phyloP scores from a whole-genome alignment of 1,140 invertebrate species.

The Nilaparvata lugens region DNA sequence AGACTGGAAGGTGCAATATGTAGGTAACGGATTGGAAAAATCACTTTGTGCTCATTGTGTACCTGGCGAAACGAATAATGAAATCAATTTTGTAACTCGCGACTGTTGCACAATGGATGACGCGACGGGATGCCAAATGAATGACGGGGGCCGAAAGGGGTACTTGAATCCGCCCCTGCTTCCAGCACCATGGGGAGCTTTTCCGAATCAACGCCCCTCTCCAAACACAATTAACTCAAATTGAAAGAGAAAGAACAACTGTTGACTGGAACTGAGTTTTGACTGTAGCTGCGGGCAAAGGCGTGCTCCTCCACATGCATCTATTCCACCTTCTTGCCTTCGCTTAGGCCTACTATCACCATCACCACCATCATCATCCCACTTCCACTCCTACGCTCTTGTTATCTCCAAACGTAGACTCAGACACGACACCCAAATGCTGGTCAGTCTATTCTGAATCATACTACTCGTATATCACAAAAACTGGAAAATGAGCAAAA shows the following conservation, averaged over 20 bases:
- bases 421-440: too few relatives aligned
- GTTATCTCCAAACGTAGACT: too few relatives aligned
- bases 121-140: not conserved
- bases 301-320: too few relatives aligned
- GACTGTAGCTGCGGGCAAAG: not conserved
- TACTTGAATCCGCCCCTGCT: slow-evolving; percentile 28
- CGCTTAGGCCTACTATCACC: too few relatives aligned
- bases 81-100: slow-evolving; percentile 4
- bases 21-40: slow-evolving; percentile 3
- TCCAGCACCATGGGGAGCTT: slow-evolving; percentile 86
- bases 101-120: not conserved
- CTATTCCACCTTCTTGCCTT: too few relatives aligned
- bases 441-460: too few relatives aligned
- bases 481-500: too few relatives aligned
- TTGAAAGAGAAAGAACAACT: slow-evolving; percentile 3
- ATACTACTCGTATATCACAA: too few relatives aligned
- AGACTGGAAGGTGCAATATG: not conserved
- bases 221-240: slow-evolving; percentile 1
- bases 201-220: slow-evolving; percentile 1
- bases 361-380: too few relatives aligned
- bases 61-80: slow-evolving; percentile 1
- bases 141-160: slow-evolving; percentile 1
- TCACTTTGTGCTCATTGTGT: not conserved
- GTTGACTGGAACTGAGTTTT: not conserved
- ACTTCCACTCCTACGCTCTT: too few relatives aligned